Base-by-base conservation (phyloP, 1,140 invertebrate species). In the Gryllus bimaculatus region DNA sequence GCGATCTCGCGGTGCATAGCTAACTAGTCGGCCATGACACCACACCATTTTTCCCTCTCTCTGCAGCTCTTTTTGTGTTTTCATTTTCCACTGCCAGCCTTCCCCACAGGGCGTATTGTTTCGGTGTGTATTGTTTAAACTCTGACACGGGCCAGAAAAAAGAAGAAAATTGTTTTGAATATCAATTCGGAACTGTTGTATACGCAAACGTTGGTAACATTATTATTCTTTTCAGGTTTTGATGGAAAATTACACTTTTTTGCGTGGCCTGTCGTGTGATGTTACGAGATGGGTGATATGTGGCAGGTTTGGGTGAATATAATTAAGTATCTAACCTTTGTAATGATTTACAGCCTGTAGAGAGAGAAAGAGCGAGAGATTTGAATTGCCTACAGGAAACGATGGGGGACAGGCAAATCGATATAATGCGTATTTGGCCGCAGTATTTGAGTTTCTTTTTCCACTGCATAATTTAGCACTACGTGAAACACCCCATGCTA, bases 211-310 rank as follows among this genome's bases (percentile, higher is more conserved):
- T 66, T 66, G 54, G 54, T 66, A 66, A 66, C 54, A 66, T 66
- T 66, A 66, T 66, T 66, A 66, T 66, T 66, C 54, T 66, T 66
- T 66, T 66, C 54, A 66, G 54, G 54, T 66, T 66, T 66, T 66
- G 54, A 66, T 66, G 54, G 54, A 66, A 66, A 66, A 66, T 66
- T 66, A 66, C 54, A 66, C 54, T 66, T 66, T 66, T 66, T 66
- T 66, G 54, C 54, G 7, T 66, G 18, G 54, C 54, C 54, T 66
- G 54, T 66, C 54, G 54, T 13, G 54, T 18, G 54, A 66, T 66
- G 54, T 66, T 66, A 66, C 54, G 54, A 10, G 10, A 18, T 66
- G 54, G 54, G 54, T 66, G 54, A 66, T 66, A 18, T 66, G 54
- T 66, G 54, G 54, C 54, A 66, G 54, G 54, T 66, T 66, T 66